Evolutionary conservation across 2,113 vertebrate species (phyloP), one percentile per base, ranked within the genome.

Genomic region (Elgaria multicarinata): DNA sequence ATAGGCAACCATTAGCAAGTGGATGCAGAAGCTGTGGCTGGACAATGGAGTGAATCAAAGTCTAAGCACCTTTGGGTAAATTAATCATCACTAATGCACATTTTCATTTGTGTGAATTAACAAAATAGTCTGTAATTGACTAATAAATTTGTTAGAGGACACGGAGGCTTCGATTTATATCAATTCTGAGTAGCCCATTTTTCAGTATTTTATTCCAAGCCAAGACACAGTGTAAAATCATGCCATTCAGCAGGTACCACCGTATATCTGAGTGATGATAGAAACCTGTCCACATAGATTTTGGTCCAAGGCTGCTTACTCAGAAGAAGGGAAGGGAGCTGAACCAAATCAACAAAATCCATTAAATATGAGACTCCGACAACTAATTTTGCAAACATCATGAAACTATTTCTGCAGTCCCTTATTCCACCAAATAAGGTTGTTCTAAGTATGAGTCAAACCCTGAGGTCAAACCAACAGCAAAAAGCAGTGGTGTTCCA

Each of bases 91-190:
- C 75, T 87, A 85, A 87, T 4, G 24, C 83, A 87, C 85, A 28
- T 85, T 86, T 74, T 7, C 6, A 64, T 85, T 90, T 87, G 69
- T 90, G 83, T 72, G 83, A 71, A 93, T 94, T 87, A 91, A 79
- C 66, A 92, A 91, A 93, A 55, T 72, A 91, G 42, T 88, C 93
- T 77, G 79, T 84, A 91, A 79, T 5, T 77, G 91, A 31, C 90
- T 92, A 93, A 93, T 84, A 79, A 84, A 90, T 92, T 90, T 46
- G 85, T 92, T 75, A 80, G 93, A 83, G 87, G 94, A 93, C 90
- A 50, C 36, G 89, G 87, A 72, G 75, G 67, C 91, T 88, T 8
- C 1, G 83, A 91, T 95, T 87, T 58, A 93, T 91, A 80, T 83
- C 83, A 91, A 86, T 62, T 46, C 24, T 72, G 90, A 44, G 46